A percentile compares a stretch with the other conserved stretches of the same genome.
Evolutionary conservation across 2,797 vertebrate genomes (phyloP).

Genomic region (Xenops minutus): DNA sequence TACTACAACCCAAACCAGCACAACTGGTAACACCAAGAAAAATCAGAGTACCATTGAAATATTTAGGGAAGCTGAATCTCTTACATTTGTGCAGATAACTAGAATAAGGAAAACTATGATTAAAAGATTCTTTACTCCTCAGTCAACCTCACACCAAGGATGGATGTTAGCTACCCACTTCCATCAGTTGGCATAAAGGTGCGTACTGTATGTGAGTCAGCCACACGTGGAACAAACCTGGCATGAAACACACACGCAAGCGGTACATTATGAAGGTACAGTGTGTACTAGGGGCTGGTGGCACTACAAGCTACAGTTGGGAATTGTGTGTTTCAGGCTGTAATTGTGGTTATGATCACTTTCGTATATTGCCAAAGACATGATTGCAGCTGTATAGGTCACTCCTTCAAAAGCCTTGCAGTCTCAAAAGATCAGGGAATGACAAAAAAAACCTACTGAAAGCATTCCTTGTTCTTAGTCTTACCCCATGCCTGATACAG

Average conservation of each 20-base stretch:
- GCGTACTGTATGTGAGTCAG: neutral
- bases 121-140: neutral
- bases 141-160: neutral
- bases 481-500: neutral
- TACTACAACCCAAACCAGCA: neutral
- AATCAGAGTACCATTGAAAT: neutral
- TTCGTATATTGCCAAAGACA: neutral
- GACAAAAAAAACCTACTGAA: neutral
- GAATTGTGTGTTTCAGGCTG: neutral
- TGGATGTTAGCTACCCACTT: neutral
- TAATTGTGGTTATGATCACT: neutral
- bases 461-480: neutral
- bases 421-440: neutral
- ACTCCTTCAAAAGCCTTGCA: neutral
- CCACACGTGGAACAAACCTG: neutral
- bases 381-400: neutral
- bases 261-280: neutral
- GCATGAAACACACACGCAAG: accelerated
- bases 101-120: neutral
- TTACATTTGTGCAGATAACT: neutral
- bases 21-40: neutral
- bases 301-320: accelerated
- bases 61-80: neutral
- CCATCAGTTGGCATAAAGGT: neutral
- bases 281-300: neutral